Percentiles rank a stretch among this genome's conserved stretches.
Conservation (phyloP, 2,113 vertebrate genomes). For the Apteryx owenii region DNA sequence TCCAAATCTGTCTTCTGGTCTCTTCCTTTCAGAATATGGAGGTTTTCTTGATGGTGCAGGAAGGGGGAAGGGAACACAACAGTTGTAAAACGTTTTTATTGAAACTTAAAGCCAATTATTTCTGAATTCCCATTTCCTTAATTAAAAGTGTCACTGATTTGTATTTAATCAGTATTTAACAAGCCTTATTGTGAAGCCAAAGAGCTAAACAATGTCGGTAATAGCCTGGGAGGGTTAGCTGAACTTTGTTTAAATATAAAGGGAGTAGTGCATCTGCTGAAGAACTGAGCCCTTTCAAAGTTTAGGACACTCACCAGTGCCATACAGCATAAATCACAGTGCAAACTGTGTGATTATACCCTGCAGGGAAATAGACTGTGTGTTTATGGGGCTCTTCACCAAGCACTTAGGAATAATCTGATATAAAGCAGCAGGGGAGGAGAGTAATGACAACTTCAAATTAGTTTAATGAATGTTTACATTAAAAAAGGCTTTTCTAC, state of each 20-base stretch:
- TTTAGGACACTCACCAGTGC: slow-evolving; percentile 81
- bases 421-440: slow-evolving; percentile 90
- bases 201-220: slow-evolving; percentile 65
- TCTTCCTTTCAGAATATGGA: background rate
- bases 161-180: slow-evolving; percentile 62
- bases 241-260: slow-evolving; percentile 75
- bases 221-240: slow-evolving; percentile 48
- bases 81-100: background rate
- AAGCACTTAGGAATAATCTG: slow-evolving; percentile 90
- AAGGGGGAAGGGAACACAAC: background rate
- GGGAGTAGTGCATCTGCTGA: slow-evolving; percentile 69
- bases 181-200: slow-evolving; percentile 38
- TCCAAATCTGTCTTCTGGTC: background rate
- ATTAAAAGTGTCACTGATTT: slow-evolving; percentile 72
- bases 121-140: slow-evolving; percentile 61
- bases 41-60: background rate
- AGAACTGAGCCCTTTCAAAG: slow-evolving; percentile 75
- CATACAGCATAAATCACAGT: slow-evolving; percentile 82
- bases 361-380: slow-evolving; percentile 88
- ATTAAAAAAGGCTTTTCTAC: slow-evolving; percentile 83
- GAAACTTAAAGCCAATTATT: slow-evolving; percentile 25
- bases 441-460: slow-evolving; percentile 90
- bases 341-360: slow-evolving; percentile 88
- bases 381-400: slow-evolving; percentile 87
- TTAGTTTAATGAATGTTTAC: slow-evolving; percentile 93